A percentile compares a stretch with the other conserved stretches of the same genome.
Conservation (phyloP, 2,113 vertebrate species). For the Caloenas nicobarica region DNA sequence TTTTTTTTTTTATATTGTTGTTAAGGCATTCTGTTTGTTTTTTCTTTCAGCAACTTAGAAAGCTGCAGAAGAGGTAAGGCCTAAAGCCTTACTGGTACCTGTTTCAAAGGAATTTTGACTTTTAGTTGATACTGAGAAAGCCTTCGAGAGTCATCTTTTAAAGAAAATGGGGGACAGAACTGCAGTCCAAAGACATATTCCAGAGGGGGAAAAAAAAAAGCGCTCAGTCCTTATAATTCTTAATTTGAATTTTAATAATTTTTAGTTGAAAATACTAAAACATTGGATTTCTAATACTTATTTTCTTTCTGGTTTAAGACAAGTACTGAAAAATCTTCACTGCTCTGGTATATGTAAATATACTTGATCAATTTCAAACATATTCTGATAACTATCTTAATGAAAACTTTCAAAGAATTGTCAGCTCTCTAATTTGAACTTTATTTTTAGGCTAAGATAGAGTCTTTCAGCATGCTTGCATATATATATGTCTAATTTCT, state of each 20-base stretch:
- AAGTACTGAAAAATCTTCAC: not conserved
- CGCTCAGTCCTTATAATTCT: not conserved
- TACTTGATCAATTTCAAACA: not conserved
- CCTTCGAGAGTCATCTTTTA: not conserved
- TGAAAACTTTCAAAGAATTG: not conserved
- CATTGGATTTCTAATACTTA: not conserved
- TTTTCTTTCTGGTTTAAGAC: not conserved
- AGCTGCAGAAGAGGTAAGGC: not conserved
- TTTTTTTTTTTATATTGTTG: not conserved
- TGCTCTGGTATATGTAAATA: not conserved
- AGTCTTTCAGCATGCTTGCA: not conserved
- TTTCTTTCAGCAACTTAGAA: not conserved
- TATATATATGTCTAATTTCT: not conserved
- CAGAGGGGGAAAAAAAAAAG: no score
- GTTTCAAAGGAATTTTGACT: not conserved
- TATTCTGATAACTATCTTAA: not conserved
- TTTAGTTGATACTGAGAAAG: not conserved
- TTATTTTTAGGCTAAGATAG: not conserved
- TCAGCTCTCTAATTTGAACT: not conserved
- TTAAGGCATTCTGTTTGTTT: not conserved
- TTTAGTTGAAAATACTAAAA: not conserved
- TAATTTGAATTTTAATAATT: not conserved
- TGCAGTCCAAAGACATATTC: not conserved
- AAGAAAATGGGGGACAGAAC: not conserved
- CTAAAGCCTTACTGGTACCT: not conserved